A percentile compares a stretch with the other conserved stretches of the same genome.
These are phyloP conservation scores for Conopomorpha cramerella DNA, from an alignment of 1,140 invertebrate genomes.

Conservation along the genomic window DNA sequence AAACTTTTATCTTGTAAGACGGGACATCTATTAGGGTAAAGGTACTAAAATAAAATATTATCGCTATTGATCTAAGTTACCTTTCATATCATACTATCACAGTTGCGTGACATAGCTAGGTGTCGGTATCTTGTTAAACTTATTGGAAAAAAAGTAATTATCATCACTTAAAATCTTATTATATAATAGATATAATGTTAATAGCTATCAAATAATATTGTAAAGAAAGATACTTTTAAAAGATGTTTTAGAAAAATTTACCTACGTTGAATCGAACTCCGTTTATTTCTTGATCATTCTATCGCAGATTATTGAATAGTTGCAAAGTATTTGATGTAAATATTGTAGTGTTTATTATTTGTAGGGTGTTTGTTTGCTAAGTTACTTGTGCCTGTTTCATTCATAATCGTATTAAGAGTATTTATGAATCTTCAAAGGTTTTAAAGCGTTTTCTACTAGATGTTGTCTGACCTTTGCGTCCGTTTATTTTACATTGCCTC, in stretches of 20 bases:
- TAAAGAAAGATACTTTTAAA: conserved; percentile 48
- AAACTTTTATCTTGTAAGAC: conserved; percentile 55
- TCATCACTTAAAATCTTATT: conserved; percentile 49
- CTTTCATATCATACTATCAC: conserved; percentile 26
- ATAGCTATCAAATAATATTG: conserved; percentile 49
- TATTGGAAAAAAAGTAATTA: conserved; percentile 45
- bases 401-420: too few species aligned
- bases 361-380: conserved; percentile 38
- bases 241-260: conserved; percentile 59
- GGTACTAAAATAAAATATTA: conserved; percentile 37
- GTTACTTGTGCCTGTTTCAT: conserved; percentile 48
- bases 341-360: conserved; percentile 33
- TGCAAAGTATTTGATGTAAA: conserved; percentile 44
- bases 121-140: conserved; percentile 55
- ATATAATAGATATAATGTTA: conserved; percentile 58
- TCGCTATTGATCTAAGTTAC: conserved; percentile 38
- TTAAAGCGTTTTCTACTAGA: too few species aligned
- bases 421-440: too few species aligned
- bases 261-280: conserved; percentile 47
- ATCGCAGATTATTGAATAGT: conserved; percentile 39
- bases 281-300: conserved; percentile 39
- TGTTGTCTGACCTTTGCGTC: too few species aligned
- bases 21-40: conserved; percentile 45
- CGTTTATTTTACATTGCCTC: too few species aligned
- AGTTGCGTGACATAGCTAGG: conserved; percentile 37